These are phyloP conservation scores for Cherax destructor DNA, from an alignment of 1,140 invertebrate species.

Conservation along the genomic window DNA sequence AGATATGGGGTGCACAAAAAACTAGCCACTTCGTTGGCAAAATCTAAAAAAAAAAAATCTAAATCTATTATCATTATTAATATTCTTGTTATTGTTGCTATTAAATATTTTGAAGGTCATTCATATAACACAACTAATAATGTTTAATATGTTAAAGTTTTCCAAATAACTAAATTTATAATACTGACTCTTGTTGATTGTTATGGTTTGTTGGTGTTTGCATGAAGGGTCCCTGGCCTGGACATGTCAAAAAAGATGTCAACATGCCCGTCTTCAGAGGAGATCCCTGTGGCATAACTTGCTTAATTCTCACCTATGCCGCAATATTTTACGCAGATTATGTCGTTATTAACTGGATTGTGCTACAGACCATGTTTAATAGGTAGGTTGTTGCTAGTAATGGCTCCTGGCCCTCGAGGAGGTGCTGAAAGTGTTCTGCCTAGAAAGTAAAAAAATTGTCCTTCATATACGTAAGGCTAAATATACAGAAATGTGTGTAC, in stretches of 20 bases:
- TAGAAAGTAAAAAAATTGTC: background rate
- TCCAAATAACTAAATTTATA: background rate
- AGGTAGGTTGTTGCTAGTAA: constrained; percentile 79
- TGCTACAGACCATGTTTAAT: constrained; percentile 87
- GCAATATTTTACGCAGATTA: constrained; percentile 94
- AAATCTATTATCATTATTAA: too few species aligned
- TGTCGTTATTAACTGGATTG: constrained; percentile 90
- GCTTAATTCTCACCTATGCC: constrained; percentile 88
- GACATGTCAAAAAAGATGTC: constrained; percentile 60
- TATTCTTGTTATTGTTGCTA: too few species aligned
- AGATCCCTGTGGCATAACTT: constrained; percentile 92
- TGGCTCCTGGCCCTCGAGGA: too few species aligned
- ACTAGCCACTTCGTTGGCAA: too few species aligned
- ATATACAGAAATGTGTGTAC: too few species aligned
- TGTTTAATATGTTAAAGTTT: background rate
- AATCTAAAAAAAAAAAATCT: too few species aligned
- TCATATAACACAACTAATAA: background rate
- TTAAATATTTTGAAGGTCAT: too few species aligned
- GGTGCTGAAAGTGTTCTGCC: too few species aligned
- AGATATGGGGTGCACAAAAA: too few species aligned
- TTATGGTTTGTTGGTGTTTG: background rate
- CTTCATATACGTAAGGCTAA: background rate
- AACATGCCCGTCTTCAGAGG: constrained; percentile 79
- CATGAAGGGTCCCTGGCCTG: constrained; percentile 18
- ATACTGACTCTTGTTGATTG: background rate